Evolutionary conservation across 53 echinoderm and acorn worm genomes (phyloP).

Genomic region (Temnopleurus reevesii): DNA sequence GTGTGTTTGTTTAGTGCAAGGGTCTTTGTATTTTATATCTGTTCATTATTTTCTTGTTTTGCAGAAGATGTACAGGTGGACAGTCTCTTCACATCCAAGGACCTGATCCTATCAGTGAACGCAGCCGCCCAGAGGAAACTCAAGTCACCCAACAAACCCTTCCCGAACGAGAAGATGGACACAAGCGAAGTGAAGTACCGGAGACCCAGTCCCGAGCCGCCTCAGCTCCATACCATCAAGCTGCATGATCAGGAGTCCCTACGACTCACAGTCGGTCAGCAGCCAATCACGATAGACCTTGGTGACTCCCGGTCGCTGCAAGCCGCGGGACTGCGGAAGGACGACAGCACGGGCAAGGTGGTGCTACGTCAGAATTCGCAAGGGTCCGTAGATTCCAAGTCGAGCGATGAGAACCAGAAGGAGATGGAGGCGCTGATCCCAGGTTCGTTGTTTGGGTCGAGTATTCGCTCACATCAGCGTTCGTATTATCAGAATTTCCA

Average conservation of each 20-base stretch:
- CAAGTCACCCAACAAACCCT: slow-evolving; percentile 48
- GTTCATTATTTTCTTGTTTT: too few relatives aligned
- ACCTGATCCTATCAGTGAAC: slow-evolving; percentile 52
- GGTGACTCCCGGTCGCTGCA: neutral
- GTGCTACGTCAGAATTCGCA: slow-evolving; percentile 58
- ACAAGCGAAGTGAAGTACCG: slow-evolving; percentile 41
- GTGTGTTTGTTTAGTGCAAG: too few relatives aligned
- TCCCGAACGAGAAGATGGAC: slow-evolving; percentile 24
- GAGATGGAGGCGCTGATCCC: slow-evolving; percentile 61
- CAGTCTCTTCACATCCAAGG: slow-evolving; percentile 6
- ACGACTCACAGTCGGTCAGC: neutral
- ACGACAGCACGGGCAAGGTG: slow-evolving; percentile 46
- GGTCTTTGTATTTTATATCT: neutral
- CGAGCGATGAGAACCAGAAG: slow-evolving; percentile 35
- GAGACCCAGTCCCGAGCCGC: slow-evolving; percentile 38
- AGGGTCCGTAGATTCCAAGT: slow-evolving; percentile 54
- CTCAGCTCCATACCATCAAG: slow-evolving; percentile 56
- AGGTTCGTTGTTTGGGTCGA: slow-evolving; percentile 51
- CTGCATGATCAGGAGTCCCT: slow-evolving; percentile 34
- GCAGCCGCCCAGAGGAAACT: slow-evolving; percentile 65
- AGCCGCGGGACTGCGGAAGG: neutral
- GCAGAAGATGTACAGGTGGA: slow-evolving; percentile 28
- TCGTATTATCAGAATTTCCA: slow-evolving; percentile 59
- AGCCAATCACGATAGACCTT: slow-evolving; percentile 39
- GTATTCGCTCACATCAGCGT: slow-evolving; percentile 30